phyloP scores from a whole-genome alignment of 1,140 invertebrate species.

The Limonius californicus region DNA sequence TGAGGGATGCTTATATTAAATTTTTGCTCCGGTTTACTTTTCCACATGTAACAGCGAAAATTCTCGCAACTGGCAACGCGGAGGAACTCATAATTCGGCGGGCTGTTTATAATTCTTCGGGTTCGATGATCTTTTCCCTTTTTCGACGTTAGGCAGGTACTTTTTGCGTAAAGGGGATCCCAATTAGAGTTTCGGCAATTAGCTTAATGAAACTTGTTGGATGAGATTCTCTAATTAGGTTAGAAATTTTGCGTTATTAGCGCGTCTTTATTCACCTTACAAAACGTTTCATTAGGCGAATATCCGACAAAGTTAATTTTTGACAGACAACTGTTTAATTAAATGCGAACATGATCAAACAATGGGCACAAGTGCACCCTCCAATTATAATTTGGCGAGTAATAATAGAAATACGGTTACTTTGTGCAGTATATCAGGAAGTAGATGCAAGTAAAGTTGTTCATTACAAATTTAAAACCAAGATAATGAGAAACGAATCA shows the following conservation, averaged over 20 bases:
- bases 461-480: too few relatives aligned
- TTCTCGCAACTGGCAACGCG: neutral
- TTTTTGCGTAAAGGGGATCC: neutral
- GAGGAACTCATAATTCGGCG: too few relatives aligned
- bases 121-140: neutral
- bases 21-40: conserved; percentile 4
- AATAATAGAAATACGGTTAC: too few relatives aligned
- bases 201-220: neutral
- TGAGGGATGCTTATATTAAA: conserved; percentile 32
- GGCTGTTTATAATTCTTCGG: neutral
- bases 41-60: neutral
- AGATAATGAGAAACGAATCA: too few relatives aligned
- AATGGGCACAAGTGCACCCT: too few relatives aligned
- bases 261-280: neutral
- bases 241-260: neutral
- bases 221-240: neutral
- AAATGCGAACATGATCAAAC: too few relatives aligned
- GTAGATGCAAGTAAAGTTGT: too few relatives aligned
- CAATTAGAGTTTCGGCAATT: neutral
- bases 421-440: too few relatives aligned
- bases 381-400: too few relatives aligned
- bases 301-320: too few relatives aligned
- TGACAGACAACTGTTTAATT: too few relatives aligned
- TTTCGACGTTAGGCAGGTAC: neutral
- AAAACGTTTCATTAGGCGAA: neutral